These are phyloP conservation scores for Philaethria dido DNA, from an alignment of 2,888 invertebrate species.

Conservation along the genomic window DNA sequence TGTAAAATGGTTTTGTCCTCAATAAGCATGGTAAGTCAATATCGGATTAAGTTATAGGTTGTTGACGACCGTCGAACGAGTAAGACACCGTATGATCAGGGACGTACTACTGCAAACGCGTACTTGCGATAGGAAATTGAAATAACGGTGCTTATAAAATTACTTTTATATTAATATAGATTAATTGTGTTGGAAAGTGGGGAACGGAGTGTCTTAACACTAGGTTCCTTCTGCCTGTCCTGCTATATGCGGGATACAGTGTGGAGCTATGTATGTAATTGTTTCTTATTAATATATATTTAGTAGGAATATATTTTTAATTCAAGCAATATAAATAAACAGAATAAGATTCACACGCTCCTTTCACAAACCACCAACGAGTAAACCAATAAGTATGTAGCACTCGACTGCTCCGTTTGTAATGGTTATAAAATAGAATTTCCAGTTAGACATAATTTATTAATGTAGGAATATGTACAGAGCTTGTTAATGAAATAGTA, in stretches of 20 bases:
- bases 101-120: constrained; percentile 50
- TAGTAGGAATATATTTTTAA: no score
- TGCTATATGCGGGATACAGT: no score
- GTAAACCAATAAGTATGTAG: constrained; percentile 38
- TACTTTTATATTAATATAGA: neutral
- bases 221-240: no score
- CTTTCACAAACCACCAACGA: constrained; percentile 30
- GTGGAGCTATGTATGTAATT: no score
- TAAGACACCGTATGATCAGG: constrained; percentile 58
- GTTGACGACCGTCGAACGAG: constrained; percentile 69
- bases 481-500: constrained; percentile 26
- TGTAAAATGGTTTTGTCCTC: constrained; percentile 49
- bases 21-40: constrained; percentile 43
- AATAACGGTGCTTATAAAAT: neutral
- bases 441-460: constrained; percentile 45
- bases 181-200: no score
- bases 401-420: constrained; percentile 37
- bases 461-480: constrained; percentile 32
- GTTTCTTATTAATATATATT: no score
- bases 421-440: constrained; percentile 46
- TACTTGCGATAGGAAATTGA: neutral
- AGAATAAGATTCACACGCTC: constrained; percentile 26
- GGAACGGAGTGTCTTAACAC: no score
- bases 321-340: neutral
- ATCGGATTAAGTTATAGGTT: constrained; percentile 66